Evolutionary conservation across 2,888 invertebrate species (phyloP), one percentile per base, ranked within the genome.

Genomic region (Polymixis flavicincta): DNA sequence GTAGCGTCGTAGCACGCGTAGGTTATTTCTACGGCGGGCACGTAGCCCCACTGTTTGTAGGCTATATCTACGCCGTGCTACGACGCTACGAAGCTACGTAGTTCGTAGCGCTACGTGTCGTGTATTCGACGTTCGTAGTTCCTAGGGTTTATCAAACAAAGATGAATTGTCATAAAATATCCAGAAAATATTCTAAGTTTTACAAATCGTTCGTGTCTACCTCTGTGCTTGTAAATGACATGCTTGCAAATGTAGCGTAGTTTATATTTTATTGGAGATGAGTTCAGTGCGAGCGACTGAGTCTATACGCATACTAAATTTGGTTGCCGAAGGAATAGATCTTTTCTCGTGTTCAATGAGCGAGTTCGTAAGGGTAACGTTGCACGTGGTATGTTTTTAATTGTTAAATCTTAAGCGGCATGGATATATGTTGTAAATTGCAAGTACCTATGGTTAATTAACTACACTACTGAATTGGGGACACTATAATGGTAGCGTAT

Each of bases 91-190:
- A n/a, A 11, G 82, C 78, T 81, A 81, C 78, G 70, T 67, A 77
- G 64, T 65, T 73, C 81, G 78, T 85, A 86, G 78, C 82, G 68
- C 67, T 85, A 85, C 84, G 84, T 74, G 84, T 78, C 59, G 55
- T 78, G 71, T 76, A 13, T 84, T 84, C 71, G 81, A 73, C 72
- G 67, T 69, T 72, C 54, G 13, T 65, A 76, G 70, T 70, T 67
- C 45, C 54, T 54, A 57, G 84, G 48, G 66, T 82, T 79, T 75
- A 85, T 75, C 60, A 71, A 74, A 75, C 57, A 45, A 76, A 69
- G 60, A 71, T 54, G 60, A 68, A 45, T 70, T 78, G 77, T 57
- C 55, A 73, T 61, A 73, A 72, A 77, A 77, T 69, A 45, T 32
- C 22, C 54, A 42, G n/a, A 71, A 81, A 67, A 73, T 72, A 63